phyloP scores from a whole-genome alignment of 2,797 vertebrate genomes.

The Pseudochromis fuscus region DNA sequence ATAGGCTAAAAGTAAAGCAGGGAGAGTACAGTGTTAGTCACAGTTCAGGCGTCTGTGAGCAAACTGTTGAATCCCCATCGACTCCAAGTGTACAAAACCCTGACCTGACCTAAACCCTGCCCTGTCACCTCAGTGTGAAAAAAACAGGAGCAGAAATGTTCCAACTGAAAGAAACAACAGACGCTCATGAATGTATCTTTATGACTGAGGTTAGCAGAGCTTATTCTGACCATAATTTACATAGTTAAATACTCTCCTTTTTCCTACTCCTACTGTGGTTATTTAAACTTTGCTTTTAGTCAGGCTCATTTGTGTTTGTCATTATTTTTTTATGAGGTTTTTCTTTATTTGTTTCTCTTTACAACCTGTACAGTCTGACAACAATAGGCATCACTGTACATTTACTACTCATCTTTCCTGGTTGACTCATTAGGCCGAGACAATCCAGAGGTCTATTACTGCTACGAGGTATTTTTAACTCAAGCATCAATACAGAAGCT shows the following conservation, averaged over 20 bases:
- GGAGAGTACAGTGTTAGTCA: background rate
- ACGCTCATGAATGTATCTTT: background rate
- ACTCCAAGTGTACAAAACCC: constrained; percentile 37
- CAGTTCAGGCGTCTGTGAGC: constrained; percentile 43
- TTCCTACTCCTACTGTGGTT: background rate
- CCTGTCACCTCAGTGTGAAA: constrained; percentile 15
- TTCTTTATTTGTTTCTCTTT: background rate
- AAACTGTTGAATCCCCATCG: constrained; percentile 51
- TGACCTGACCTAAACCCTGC: constrained; percentile 41
- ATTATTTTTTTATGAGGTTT: no score
- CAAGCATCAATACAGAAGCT: constrained; percentile 29
- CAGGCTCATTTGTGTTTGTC: background rate
- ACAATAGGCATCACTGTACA: constrained; percentile 18
- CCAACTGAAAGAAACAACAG: background rate
- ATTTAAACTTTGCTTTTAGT: background rate
- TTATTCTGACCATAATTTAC: background rate
- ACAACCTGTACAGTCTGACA: background rate
- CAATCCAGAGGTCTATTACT: constrained; percentile 48
- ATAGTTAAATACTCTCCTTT: background rate
- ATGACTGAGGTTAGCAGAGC: background rate
- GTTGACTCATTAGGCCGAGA: constrained; percentile 52
- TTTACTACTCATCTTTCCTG: constrained; percentile 26
- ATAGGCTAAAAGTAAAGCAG: constrained; percentile 12
- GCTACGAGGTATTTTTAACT: constrained; percentile 64
- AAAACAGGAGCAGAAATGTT: background rate